Evolutionary conservation across 1,140 invertebrate species (phyloP).

Genomic region (Listronotus oregonensis): DNA sequence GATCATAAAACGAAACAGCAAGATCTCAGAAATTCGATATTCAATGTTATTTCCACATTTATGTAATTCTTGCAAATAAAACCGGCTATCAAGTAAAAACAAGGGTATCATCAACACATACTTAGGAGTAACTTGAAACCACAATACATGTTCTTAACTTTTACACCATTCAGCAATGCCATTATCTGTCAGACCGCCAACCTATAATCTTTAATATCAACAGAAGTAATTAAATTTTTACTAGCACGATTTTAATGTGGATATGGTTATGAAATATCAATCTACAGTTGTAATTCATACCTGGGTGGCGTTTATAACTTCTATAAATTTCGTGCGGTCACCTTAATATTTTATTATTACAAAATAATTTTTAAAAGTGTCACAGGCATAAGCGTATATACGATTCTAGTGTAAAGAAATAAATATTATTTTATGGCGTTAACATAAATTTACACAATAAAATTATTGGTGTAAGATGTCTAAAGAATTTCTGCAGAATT

Average conservation of each 20-base stretch:
- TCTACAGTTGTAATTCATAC: slow-evolving; percentile 11
- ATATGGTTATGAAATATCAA: slow-evolving; percentile 19
- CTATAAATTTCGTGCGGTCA: slow-evolving; percentile 10
- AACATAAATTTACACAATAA: slow-evolving; percentile 2
- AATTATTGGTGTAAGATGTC: background rate
- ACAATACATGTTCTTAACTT: slow-evolving; percentile 21
- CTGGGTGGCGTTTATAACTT: slow-evolving; percentile 13
- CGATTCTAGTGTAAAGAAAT: background rate
- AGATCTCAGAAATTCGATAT: background rate
- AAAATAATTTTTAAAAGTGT: slow-evolving; percentile 16
- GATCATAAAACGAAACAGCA: background rate
- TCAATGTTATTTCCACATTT: slow-evolving; percentile 6
- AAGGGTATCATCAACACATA: slow-evolving; percentile 28
- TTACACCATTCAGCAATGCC: slow-evolving; percentile 18
- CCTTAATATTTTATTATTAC: slow-evolving; percentile 15
- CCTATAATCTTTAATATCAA: slow-evolving; percentile 21
- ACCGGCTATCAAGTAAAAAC: slow-evolving; percentile 15
- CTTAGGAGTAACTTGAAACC: slow-evolving; percentile 26
- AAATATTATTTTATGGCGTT: slow-evolving; percentile 5
- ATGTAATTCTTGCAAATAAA: slow-evolving; percentile 26
- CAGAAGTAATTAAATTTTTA: slow-evolving; percentile 18
- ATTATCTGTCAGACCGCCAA: slow-evolving; percentile 15
- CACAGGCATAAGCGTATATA: background rate
- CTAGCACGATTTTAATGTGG: background rate
- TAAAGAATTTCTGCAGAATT: too few species aligned